Evolutionary conservation across 2,113 vertebrate genomes (phyloP).

Genomic region (Mionectes macconnelli): DNA sequence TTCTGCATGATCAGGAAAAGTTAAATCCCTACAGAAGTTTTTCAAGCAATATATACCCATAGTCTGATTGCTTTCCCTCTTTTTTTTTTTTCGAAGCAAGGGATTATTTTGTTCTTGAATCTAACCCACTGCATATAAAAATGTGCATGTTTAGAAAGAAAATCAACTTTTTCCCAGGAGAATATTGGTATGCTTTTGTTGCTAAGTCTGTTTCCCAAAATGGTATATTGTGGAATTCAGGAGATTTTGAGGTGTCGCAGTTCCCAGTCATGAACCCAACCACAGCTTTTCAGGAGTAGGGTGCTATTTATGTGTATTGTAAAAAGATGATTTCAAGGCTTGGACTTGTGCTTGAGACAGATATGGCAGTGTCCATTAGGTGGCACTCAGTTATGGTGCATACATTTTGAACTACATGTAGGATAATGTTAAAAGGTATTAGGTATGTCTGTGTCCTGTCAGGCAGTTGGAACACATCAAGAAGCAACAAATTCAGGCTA

Average conservation of each 20-base stretch:
- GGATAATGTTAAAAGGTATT: background rate
- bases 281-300: background rate
- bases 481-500: background rate
- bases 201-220: background rate
- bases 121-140: background rate
- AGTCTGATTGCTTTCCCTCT: background rate
- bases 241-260: background rate
- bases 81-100: background rate
- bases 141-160: background rate
- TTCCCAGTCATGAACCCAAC: background rate
- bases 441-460: background rate
- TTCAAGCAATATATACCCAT: background rate
- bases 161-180: background rate
- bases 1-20: background rate
- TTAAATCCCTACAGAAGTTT: background rate
- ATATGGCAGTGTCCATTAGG: background rate
- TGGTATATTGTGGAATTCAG: background rate
- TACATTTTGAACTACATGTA: fast-evolving
- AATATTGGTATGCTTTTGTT: background rate
- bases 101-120: background rate
- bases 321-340: background rate
- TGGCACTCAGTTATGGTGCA: background rate
- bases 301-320: fast-evolving
- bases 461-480: background rate
- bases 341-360: fast-evolving